Conservation (phyloP, 1,140 invertebrate species). For the Physella acuta region DNA sequence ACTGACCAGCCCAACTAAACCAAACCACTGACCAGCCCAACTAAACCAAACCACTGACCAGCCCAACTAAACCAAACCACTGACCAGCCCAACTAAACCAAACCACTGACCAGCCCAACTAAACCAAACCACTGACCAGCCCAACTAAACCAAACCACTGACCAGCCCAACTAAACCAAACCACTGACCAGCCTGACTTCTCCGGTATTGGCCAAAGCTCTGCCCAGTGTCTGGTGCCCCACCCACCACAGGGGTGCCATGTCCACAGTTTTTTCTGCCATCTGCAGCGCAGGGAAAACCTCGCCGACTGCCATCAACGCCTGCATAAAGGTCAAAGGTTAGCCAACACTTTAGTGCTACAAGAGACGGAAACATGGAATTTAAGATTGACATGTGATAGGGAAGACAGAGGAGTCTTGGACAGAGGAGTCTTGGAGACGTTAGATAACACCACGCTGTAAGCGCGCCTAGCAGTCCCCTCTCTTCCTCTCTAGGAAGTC, state of each 20-base stretch:
- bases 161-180: background rate
- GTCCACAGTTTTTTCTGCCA: conserved; percentile 51
- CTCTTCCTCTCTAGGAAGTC: too few relatives aligned
- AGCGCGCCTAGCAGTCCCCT: too few relatives aligned
- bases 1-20: background rate
- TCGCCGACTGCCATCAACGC: conserved; percentile 47
- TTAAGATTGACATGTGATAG: too few relatives aligned
- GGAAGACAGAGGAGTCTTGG: too few relatives aligned
- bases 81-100: too few relatives aligned
- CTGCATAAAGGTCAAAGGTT: too few relatives aligned
- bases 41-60: conserved; percentile 40
- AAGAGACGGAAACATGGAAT: too few relatives aligned
- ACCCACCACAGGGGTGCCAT: conserved; percentile 60
- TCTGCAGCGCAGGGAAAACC: conserved; percentile 47
- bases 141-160: background rate
- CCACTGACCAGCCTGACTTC: conserved; percentile 57
- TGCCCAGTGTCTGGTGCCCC: conserved; percentile 60
- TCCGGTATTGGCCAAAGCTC: conserved; percentile 59
- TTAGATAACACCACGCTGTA: too few relatives aligned
- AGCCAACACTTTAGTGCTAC: too few relatives aligned
- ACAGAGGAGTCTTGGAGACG: too few relatives aligned
- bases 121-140: too few relatives aligned
- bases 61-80: conserved; percentile 57
- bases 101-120: too few relatives aligned
- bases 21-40: background rate